These are phyloP conservation scores for Eueides isabella DNA, from an alignment of 1,140 invertebrate genomes.

Conservation along the genomic window DNA sequence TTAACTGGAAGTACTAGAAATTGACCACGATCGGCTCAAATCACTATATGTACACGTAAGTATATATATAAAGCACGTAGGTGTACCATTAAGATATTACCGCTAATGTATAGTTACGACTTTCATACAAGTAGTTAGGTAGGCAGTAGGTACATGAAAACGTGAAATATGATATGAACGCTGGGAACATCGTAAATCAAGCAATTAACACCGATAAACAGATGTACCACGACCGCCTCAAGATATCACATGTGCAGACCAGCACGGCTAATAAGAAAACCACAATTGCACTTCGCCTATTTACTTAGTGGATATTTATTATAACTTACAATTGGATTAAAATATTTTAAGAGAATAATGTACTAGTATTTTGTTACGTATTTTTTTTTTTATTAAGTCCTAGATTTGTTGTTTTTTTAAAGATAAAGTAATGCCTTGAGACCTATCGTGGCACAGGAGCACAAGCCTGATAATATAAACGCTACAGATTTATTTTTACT, in stretches of 20 bases:
- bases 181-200: conserved; percentile 30
- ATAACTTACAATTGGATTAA: background rate
- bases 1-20: no score
- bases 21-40: no score
- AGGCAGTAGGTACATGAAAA: conserved; percentile 1
- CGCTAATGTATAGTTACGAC: background rate
- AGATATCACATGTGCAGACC: conserved; percentile 12
- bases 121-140: background rate
- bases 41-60: no score
- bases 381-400: no score
- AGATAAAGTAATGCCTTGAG: no score
- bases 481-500: no score
- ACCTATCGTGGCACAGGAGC: no score
- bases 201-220: conserved; percentile 41
- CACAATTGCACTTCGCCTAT: conserved; percentile 10
- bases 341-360: no score
- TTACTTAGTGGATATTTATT: background rate
- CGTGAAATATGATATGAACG: conserved; percentile 15
- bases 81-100: background rate
- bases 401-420: no score
- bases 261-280: background rate
- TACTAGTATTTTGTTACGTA: no score
- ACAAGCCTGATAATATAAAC: no score
- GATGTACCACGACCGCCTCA: conserved; percentile 11
- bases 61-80: no score